phyloP scores from a whole-genome alignment of 1,140 invertebrate species.

The Lepidurus apus region DNA sequence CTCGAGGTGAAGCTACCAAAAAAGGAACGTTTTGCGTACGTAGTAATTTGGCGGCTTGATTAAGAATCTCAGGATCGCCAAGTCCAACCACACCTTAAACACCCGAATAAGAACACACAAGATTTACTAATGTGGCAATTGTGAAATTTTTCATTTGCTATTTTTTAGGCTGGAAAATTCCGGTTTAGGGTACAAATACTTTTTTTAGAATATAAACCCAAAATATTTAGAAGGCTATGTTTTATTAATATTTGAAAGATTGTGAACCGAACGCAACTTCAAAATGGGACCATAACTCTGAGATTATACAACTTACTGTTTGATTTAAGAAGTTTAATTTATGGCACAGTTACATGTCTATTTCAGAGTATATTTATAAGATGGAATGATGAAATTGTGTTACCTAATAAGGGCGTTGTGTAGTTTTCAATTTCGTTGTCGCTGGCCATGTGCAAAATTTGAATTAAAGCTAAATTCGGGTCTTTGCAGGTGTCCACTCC shows the following conservation, averaged over 20 bases:
- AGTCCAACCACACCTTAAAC: conserved; percentile 32
- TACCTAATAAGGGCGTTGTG: conserved; percentile 1
- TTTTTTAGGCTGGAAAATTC: no score
- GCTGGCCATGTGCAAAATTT: conserved; percentile 23
- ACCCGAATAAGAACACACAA: background rate
- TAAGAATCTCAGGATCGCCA: conserved; percentile 32
- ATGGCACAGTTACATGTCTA: no score
- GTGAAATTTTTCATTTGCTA: no score
- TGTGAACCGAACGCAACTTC: no score
- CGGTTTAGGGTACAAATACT: no score
- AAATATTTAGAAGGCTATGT: no score
- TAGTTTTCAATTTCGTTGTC: conserved; percentile 27
- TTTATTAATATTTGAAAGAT: no score
- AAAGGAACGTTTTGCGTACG: conserved; percentile 30
- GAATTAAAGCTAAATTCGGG: background rate
- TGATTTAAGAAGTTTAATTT: no score
- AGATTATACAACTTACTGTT: no score
- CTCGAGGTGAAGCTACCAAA: conserved; percentile 33
- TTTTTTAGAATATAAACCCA: no score
- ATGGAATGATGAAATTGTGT: background rate
- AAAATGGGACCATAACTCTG: no score
- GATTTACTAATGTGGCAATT: background rate
- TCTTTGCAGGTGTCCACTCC: conserved; percentile 32
- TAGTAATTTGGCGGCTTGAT: conserved; percentile 31
- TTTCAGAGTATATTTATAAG: no score